phyloP scores from a whole-genome alignment of 2,797 vertebrate genomes.

The Sebastes vulpes region DNA sequence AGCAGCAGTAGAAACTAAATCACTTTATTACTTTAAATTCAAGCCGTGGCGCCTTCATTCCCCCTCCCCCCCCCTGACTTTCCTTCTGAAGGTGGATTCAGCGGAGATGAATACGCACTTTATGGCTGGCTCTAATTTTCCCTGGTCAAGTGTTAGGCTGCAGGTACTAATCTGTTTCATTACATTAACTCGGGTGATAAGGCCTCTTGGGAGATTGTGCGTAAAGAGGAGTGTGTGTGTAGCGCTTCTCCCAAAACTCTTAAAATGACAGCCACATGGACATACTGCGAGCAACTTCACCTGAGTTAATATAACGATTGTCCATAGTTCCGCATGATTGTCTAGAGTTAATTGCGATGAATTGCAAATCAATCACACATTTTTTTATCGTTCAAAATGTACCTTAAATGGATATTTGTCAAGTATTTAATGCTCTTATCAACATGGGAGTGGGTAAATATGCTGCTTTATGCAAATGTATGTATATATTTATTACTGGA shows the following conservation, averaged over 20 bases:
- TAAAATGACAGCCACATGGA: background rate
- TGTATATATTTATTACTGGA: too few species aligned
- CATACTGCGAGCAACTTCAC: background rate
- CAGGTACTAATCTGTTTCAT: conserved; percentile 67
- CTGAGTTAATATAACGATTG: background rate
- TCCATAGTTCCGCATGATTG: too few species aligned
- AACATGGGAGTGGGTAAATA: too few species aligned
- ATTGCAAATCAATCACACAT: too few species aligned
- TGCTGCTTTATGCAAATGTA: too few species aligned
- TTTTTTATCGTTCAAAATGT: too few species aligned
- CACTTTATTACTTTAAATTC: conserved; percentile 51
- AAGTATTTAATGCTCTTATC: too few species aligned
- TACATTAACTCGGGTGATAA: conserved; percentile 67
- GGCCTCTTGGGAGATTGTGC: conserved; percentile 19
- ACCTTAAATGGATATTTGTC: too few species aligned
- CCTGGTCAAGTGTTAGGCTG: conserved; percentile 59
- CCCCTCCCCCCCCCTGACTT: background rate
- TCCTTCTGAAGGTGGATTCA: conserved; percentile 53
- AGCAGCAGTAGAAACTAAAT: conserved; percentile 51
- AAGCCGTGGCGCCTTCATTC: conserved; percentile 10
- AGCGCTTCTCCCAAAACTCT: background rate
- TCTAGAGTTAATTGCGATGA: too few species aligned
- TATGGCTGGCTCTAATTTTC: conserved; percentile 63
- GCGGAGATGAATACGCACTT: conserved; percentile 64
- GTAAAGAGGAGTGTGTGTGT: background rate